Percentiles rank a stretch among this genome's conserved stretches.
Evolutionary conservation across 2,797 vertebrate genomes (phyloP).

Genomic region (Tauraco hartlaubi): DNA sequence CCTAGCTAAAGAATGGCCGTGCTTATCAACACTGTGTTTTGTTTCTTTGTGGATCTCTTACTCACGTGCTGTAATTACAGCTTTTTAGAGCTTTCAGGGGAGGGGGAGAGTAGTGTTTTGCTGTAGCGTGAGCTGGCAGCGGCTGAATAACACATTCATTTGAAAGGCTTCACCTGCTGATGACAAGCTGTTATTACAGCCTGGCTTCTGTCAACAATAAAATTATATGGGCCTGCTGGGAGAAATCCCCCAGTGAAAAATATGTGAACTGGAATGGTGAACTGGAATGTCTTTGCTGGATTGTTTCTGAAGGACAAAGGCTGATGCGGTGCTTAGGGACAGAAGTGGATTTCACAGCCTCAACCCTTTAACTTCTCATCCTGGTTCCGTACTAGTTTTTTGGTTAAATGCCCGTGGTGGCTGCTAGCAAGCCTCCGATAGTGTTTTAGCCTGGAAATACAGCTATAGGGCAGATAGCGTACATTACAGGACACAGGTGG

Average conservation of each 20-base stretch:
- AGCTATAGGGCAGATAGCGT: neutral
- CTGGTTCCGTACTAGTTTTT: neutral
- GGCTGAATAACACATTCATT: neutral
- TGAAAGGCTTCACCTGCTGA: slow-evolving; percentile 32
- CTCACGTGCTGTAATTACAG: slow-evolving; percentile 55
- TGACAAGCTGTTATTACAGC: slow-evolving; percentile 50
- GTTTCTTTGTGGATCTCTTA: slow-evolving; percentile 46
- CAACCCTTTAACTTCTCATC: neutral
- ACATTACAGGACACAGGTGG: neutral
- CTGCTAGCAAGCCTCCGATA: accelerated
- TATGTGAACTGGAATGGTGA: neutral
- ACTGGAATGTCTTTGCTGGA: neutral
- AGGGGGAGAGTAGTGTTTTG: neutral
- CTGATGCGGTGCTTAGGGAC: neutral
- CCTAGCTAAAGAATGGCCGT: neutral
- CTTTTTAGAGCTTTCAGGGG: neutral
- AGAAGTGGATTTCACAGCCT: neutral
- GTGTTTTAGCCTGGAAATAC: neutral
- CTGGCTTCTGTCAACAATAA: neutral
- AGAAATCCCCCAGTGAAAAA: neutral
- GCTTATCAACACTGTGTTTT: neutral
- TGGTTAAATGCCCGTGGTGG: neutral
- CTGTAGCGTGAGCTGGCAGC: slow-evolving; percentile 4
- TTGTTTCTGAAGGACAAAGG: neutral
- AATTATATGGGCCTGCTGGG: neutral